phyloP scores from a whole-genome alignment of 2,888 invertebrate species.

The Torymus tubicola region DNA sequence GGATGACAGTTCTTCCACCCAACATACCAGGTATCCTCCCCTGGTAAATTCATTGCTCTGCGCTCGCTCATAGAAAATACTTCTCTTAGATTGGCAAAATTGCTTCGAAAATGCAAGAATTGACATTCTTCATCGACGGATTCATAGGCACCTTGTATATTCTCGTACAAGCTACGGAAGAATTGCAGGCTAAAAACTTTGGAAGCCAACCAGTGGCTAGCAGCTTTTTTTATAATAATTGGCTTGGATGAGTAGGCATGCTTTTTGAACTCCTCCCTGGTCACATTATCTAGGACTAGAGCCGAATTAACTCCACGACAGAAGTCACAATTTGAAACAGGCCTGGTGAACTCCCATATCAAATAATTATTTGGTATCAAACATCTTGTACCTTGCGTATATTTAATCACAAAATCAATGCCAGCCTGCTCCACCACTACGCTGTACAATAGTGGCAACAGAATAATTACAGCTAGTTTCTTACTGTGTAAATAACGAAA shows the following conservation, averaged over 20 bases:
- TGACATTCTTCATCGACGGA: conserved; percentile 84
- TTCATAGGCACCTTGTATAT: conserved; percentile 84
- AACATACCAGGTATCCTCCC: conserved; percentile 89
- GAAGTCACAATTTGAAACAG: conserved; percentile 88
- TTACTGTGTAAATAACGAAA: conserved; percentile 47
- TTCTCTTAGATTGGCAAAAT: conserved; percentile 85
- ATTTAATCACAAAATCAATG: conserved; percentile 66
- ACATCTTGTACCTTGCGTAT: conserved; percentile 80
- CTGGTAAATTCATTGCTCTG: conserved; percentile 81
- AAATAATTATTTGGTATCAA: conserved; percentile 89
- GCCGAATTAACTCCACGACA: conserved; percentile 84
- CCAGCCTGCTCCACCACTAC: conserved; percentile 63
- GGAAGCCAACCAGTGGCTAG: conserved; percentile 87
- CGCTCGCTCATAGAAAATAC: conserved; percentile 86
- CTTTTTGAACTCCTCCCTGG: conserved; percentile 82
- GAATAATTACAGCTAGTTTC: conserved; percentile 56
- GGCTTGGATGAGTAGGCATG: conserved; percentile 89
- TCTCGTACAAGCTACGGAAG: conserved; percentile 84
- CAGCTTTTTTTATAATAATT: conserved; percentile 87
- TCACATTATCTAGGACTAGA: conserved; percentile 83
- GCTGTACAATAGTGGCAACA: conserved; percentile 64
- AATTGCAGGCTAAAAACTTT: conserved; percentile 82
- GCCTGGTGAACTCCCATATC: conserved; percentile 91
- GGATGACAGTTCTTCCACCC: conserved; percentile 95
- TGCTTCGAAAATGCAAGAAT: conserved; percentile 90